Evolutionary conservation across 2,113 vertebrate genomes (phyloP), one percentile per base, ranked within the genome.

Genomic region (Neogobius melanostomus): DNA sequence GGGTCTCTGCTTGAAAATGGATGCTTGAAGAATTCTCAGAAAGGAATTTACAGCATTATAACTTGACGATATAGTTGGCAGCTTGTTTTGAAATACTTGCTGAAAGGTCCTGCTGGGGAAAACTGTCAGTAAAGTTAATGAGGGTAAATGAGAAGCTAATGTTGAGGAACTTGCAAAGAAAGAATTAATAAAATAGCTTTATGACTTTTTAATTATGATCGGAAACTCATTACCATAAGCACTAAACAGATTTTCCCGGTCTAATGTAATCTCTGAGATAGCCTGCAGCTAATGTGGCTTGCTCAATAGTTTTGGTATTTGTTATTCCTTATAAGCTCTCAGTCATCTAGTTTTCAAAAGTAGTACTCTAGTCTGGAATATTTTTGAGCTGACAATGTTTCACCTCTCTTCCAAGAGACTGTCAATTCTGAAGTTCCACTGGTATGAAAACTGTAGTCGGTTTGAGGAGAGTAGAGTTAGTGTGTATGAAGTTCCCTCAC

Each of bases 201-300:
- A 66, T 65, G 45, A 53, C 64, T 75, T 75, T 75, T 44, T 75
- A 73, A 73, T 78, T 64, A 17, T 57, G 51, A 61, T 56, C 68
- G 68, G 60, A 80, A 81, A 68, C 7, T 9, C 69, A 82, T 80
- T 81, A 74, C 15, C 54, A 48, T 72, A 56, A 8, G 54, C 28
- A 45, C 64, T 17, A 42, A 64, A 48, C 63, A 42, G 42, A 45
- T 70, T 57, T 45, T 73, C 52, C 53, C 48, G 48, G 15, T 67
- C 51, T 67, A 56, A 76, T n/a, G 15, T 49, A 14, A 51, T 70
- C 50, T 79, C 10, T 9, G 51, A 64, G n/a, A 62, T 10, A 15
- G 10, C 14, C 36, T 51, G 54, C 5, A 51, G 57, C 45, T 17
- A 43, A 68, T 64, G 60, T 67, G 47, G n/a, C 5, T 36, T 81